Conservation (phyloP, 1,140 invertebrate genomes). For the Belonocnema kinseyi region DNA sequence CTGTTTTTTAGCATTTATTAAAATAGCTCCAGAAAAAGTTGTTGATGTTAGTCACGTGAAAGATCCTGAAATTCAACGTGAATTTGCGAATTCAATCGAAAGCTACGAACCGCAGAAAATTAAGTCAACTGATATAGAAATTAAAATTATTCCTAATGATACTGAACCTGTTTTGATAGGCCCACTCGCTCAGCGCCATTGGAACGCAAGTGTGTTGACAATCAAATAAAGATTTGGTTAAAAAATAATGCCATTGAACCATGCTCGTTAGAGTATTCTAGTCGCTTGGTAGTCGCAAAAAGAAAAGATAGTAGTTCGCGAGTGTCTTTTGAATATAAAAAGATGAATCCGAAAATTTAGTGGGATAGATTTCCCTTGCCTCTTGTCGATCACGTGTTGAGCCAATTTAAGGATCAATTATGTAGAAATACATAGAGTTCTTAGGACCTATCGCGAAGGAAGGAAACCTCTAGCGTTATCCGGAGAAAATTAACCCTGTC, state of each 20-base stretch:
- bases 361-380: not conserved
- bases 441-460: too few species aligned
- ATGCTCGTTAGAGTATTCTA: constrained; percentile 66
- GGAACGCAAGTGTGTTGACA: not conserved
- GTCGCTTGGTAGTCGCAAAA: constrained; percentile 67
- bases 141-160: not conserved
- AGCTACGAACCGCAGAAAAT: too few species aligned
- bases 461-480: too few species aligned
- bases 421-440: too few species aligned
- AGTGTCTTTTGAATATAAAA: constrained; percentile 42
- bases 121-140: not conserved
- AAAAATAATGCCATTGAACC: constrained; percentile 49
- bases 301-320: constrained; percentile 66
- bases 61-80: too few species aligned
- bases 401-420: too few species aligned
- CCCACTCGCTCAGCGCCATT: not conserved
- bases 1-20: too few species aligned
- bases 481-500: too few species aligned
- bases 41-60: too few species aligned
- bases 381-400: not conserved
- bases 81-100: too few species aligned
- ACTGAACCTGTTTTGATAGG: not conserved
- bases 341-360: not conserved
- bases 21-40: too few species aligned
- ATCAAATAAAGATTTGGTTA: constrained; percentile 47